These are phyloP conservation scores for Adineta ricciae DNA, from an alignment of 2,888 invertebrate genomes.

Conservation along the genomic window DNA sequence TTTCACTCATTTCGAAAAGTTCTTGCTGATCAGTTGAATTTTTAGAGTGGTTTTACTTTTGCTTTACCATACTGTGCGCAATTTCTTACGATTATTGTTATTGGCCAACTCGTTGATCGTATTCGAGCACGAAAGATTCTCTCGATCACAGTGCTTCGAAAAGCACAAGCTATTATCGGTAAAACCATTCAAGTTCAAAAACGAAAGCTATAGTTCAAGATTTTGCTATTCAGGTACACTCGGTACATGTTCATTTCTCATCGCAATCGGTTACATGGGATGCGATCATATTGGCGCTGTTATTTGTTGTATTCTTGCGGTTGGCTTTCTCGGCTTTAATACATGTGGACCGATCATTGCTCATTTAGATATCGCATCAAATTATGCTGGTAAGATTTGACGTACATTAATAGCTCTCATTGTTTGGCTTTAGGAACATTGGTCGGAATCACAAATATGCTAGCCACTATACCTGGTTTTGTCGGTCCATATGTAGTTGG, in stretches of 20 bases:
- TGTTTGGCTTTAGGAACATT: not conserved
- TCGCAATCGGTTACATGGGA: not conserved
- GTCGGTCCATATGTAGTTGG: conserved; percentile 25
- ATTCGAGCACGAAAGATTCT: not conserved
- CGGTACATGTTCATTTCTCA: conserved; percentile 19
- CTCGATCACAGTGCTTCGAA: conserved; percentile 21
- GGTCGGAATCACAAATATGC: conserved; percentile 25
- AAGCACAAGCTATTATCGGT: conserved; percentile 13
- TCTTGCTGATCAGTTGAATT: not conserved
- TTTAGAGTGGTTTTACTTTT: conserved; percentile 29
- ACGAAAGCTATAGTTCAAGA: too few relatives aligned
- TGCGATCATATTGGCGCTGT: conserved; percentile 37
- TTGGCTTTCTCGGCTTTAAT: conserved; percentile 36
- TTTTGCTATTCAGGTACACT: not conserved
- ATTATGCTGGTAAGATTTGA: conserved; percentile 38
- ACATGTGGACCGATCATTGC: conserved; percentile 41
- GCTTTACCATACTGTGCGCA: conserved; percentile 24
- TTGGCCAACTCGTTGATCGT: conserved; percentile 26
- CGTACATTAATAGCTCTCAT: too few relatives aligned
- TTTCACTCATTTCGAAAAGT: not conserved
- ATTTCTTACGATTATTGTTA: not conserved
- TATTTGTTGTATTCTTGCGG: conserved; percentile 37
- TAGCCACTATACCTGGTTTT: conserved; percentile 26
- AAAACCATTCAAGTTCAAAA: too few relatives aligned
- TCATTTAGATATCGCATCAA: conserved; percentile 44